Base-by-base conservation (phyloP, 1,140 invertebrate species). In the Sitobion miscanthi region DNA sequence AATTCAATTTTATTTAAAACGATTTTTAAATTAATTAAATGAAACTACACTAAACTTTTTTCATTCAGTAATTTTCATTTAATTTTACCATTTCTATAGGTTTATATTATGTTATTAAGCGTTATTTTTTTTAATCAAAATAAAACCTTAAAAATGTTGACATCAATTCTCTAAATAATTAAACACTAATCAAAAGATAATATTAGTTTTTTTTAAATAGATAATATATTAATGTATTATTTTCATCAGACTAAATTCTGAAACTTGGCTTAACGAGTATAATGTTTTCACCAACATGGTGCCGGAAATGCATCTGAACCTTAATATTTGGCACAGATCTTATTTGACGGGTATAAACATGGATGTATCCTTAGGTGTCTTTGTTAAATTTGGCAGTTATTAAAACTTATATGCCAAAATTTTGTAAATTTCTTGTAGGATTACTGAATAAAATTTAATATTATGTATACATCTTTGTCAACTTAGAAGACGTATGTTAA, bases 221-320 rank as follows among this genome's bases (percentile, higher is more conserved):
- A 86, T 45, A 14, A 52, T 52, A 17, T 17, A 52, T 52, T 87
- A 7, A 11, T 45, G 47, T n/a, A 47, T 49, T 87, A 87, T 47
- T 87, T 87, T 47, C 42, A 17, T 47, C 6, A 47, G 11, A n/a
- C 1, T 87, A 25, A 47, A 87, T 87, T 47, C 30, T 87, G 8
- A 87, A 87, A 87, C 45, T 87, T 87, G 47, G 86, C 85, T 49
- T 42, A 87, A 87, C 30, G 6, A 49, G 49, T 87, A 52, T 25
- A 49, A 87, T 87, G 86, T 87, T 52, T 87, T 49, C 45, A 87
- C 30, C 47, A 52, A 49, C 47, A 87, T 35, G 45, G 30, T 52
- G 3, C 86, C 86, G 86, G 86, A 87, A 87, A 87, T 87, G 86
- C 86, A 87, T 87, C 52, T 87, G 30, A 30, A 87, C 86, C 30